Base-by-base conservation (phyloP, 2,888 invertebrate species). In the Agonopterix arenella region DNA sequence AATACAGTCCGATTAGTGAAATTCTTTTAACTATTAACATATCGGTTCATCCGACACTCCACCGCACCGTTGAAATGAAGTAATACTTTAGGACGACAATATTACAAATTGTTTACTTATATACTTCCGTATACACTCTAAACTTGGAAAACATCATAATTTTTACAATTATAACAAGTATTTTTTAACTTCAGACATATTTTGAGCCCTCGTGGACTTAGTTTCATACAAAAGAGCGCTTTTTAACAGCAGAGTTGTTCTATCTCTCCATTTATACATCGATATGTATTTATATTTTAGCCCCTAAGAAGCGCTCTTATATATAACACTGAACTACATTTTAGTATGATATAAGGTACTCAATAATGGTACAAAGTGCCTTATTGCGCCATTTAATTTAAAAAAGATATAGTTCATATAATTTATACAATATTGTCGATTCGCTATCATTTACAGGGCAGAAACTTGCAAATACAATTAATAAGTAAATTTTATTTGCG, bases 1-100 rank as follows among this genome's bases (percentile, higher is more conserved):
- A 86, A 86, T 84, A 86, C 86, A 86, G 84, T 86, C 81, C 79
- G 74, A 86, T 84, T 83, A 84, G 80, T 81, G 78, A 80, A 79
- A 78, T 80, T 74, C 70, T 80, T 75, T 73, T 70, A 40, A 69
- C 73, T 70, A 70, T 69, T 60, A 70, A 18, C 44, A 10, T 47
- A 16, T 45, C 44, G 38, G 11, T 9, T n/a, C 13, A 50, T 42
- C 51, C 49, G 50, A 47, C 44, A 53, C 56, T 51, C 28, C 28
- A 28, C 28, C 28, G 28, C 28, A 28, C 28, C 28, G 28, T 28
- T 28, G 28, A 28, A 28, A 28, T 52, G 53, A 56, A 61, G 54
- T 68, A 68, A 70, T 70, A 72, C 71, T 69, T 68, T 52, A 56
- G 47, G 55, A 59, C 50, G 59, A 62, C 55, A 64, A 61, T 61